These are phyloP conservation scores for Eupithecia abbreviata DNA, from an alignment of 2,888 invertebrate species.

Conservation along the genomic window DNA sequence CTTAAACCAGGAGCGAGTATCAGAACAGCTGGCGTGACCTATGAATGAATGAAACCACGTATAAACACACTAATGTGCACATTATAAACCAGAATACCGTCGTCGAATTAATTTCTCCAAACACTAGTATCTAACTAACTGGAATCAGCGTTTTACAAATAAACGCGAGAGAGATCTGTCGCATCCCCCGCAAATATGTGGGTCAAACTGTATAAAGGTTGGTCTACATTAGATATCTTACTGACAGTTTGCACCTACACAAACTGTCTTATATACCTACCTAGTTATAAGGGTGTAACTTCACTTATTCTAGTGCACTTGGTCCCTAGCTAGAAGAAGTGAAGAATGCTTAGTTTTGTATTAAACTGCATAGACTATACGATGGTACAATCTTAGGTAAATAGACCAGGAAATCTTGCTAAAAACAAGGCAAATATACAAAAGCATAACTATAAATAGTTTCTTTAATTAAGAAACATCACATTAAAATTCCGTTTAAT, in stretches of 20 bases:
- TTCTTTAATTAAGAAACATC: too few species aligned
- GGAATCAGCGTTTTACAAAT: slow-evolving; percentile 43
- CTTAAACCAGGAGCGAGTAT: neutral
- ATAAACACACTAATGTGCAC: slow-evolving; percentile 30
- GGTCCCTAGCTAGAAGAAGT: too few species aligned
- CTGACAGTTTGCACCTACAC: neutral
- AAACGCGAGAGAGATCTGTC: slow-evolving; percentile 34
- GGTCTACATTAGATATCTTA: slow-evolving; percentile 29
- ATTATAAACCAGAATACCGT: slow-evolving; percentile 33
- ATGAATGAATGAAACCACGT: slow-evolving; percentile 30
- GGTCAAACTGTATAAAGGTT: slow-evolving; percentile 44
- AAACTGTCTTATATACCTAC: too few species aligned
- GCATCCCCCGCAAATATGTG: slow-evolving; percentile 44
- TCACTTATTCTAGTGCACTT: too few species aligned
- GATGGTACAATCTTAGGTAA: too few species aligned
- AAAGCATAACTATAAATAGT: too few species aligned
- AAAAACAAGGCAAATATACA: too few species aligned
- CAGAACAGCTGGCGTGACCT: slow-evolving; percentile 38
- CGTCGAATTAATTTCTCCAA: slow-evolving; percentile 40
- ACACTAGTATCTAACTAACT: slow-evolving; percentile 38
- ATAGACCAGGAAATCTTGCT: too few species aligned
- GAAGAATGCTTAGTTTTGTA: neutral
- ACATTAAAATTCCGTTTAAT: too few species aligned
- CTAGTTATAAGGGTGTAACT: too few species aligned
- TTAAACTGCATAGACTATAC: neutral